Percentiles rank a stretch among this genome's conserved stretches.
These are phyloP conservation scores for Salvelinus alpinus DNA, from an alignment of 2,113 vertebrate species.

Conservation along the genomic window DNA sequence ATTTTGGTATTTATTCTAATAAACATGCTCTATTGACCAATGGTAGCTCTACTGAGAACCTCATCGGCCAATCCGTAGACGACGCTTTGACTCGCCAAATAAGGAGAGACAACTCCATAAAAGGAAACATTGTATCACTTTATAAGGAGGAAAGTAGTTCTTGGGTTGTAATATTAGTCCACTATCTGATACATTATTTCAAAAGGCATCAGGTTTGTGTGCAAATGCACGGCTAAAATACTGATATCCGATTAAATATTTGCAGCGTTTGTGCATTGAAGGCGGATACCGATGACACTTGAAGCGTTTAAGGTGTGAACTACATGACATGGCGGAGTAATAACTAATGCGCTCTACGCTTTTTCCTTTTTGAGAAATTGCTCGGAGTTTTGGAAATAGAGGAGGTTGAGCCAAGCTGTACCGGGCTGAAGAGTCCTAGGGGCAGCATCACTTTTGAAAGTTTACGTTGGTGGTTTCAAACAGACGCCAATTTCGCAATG, in stretches of 20 bases:
- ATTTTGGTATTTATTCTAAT: conserved; percentile 81
- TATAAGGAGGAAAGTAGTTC: conserved; percentile 95
- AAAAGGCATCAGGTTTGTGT: neutral
- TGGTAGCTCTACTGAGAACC: conserved; percentile 36
- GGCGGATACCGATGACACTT: neutral
- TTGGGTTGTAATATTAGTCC: conserved; percentile 55
- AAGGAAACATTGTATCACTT: conserved; percentile 98
- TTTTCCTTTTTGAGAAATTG: conserved; percentile 80
- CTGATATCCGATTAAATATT: accelerated
- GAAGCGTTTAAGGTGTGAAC: conserved; percentile 41
- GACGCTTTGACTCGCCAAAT: conserved; percentile 95
- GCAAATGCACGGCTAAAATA: neutral
- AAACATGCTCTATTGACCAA: conserved; percentile 48
- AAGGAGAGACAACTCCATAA: conserved; percentile 95
- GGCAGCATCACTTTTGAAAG: conserved; percentile 69
- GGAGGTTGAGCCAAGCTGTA: conserved; percentile 60
- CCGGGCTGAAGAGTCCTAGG: conserved; percentile 49
- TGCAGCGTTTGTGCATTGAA: accelerated
- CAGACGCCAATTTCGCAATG: conserved; percentile 38
- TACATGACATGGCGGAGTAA: conserved; percentile 64
- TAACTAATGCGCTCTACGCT: conserved; percentile 42
- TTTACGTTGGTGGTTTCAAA: conserved; percentile 61
- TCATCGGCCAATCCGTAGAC: conserved; percentile 78
- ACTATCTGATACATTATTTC: conserved; percentile 25
- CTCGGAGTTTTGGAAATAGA: conserved; percentile 71